Evolutionary conservation across 2,797 vertebrate genomes (phyloP).

Genomic region (Poecile montanus): DNA sequence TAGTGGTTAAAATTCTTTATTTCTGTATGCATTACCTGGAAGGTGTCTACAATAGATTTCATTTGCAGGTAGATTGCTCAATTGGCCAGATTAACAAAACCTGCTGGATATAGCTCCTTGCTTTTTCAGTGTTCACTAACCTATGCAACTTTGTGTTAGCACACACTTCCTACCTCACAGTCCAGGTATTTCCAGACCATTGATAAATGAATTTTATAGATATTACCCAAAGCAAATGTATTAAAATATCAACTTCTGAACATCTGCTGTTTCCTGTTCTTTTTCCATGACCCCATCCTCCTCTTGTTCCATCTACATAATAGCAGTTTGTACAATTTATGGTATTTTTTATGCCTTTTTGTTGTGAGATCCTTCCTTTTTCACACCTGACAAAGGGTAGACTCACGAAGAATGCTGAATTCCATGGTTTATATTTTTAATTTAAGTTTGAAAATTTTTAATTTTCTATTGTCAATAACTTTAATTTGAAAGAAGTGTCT

Average conservation of each 20-base stretch:
- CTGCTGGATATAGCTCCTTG: neutral
- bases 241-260: neutral
- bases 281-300: neutral
- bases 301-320: neutral
- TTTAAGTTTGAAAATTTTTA: neutral
- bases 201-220: neutral
- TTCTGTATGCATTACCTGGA: neutral
- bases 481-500: neutral
- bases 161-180: neutral
- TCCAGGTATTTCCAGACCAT: neutral
- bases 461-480: neutral
- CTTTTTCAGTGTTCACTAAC: neutral
- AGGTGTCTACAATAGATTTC: neutral
- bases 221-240: neutral
- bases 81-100: constrained; percentile 11
- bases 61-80: constrained; percentile 14
- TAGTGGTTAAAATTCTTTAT: neutral
- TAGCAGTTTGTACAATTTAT: neutral
- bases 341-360: neutral
- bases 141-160: neutral
- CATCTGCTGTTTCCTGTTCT: neutral
- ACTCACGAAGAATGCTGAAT: neutral
- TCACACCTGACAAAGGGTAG: neutral
- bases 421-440: neutral
- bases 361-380: neutral